Evolutionary conservation across 2,797 vertebrate genomes (phyloP).

Genomic region (Adrianichthys oophorus): DNA sequence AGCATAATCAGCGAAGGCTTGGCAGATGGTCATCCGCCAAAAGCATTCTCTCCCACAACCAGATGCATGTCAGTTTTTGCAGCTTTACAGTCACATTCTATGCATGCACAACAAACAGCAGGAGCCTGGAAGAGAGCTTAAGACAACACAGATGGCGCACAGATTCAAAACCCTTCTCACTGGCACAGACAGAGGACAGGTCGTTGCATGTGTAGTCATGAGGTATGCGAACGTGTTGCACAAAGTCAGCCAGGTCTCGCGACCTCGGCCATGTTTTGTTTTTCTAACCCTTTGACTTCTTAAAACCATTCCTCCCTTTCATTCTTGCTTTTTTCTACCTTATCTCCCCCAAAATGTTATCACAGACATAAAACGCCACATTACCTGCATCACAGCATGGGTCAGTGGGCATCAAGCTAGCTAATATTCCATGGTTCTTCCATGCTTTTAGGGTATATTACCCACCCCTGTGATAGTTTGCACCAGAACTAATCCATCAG

Average conservation of each 20-base stretch:
- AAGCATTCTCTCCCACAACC: neutral
- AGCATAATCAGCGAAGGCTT: neutral
- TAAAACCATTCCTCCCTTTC: slow-evolving; percentile 21
- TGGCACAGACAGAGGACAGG: slow-evolving; percentile 27
- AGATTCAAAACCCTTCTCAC: slow-evolving; percentile 20
- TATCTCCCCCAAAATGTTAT: slow-evolving; percentile 21
- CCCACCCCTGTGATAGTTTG: slow-evolving; percentile 34
- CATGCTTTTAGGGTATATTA: slow-evolving; percentile 41
- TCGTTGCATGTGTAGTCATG: slow-evolving; percentile 30
- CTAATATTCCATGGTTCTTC: slow-evolving; percentile 44
- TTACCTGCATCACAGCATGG: slow-evolving; percentile 11
- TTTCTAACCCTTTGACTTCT: slow-evolving; percentile 54
- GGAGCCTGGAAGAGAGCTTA: slow-evolving; percentile 2
- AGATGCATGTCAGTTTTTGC: neutral
- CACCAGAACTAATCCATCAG: slow-evolving; percentile 59
- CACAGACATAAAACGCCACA: slow-evolving; percentile 19
- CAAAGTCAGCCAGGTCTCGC: slow-evolving; percentile 37
- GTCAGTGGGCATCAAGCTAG: slow-evolving; percentile 19
- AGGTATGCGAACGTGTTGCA: slow-evolving; percentile 55
- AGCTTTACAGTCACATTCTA: neutral
- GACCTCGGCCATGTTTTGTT: slow-evolving; percentile 62
- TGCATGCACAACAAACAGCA: neutral
- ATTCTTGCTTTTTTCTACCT: slow-evolving; percentile 10
- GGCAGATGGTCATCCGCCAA: neutral
- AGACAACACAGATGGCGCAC: slow-evolving; percentile 27